Percentiles rank a stretch among this genome's conserved stretches.
These are phyloP conservation scores for Microcaecilia unicolor DNA, from an alignment of 2,797 vertebrate genomes.

Conservation along the genomic window DNA sequence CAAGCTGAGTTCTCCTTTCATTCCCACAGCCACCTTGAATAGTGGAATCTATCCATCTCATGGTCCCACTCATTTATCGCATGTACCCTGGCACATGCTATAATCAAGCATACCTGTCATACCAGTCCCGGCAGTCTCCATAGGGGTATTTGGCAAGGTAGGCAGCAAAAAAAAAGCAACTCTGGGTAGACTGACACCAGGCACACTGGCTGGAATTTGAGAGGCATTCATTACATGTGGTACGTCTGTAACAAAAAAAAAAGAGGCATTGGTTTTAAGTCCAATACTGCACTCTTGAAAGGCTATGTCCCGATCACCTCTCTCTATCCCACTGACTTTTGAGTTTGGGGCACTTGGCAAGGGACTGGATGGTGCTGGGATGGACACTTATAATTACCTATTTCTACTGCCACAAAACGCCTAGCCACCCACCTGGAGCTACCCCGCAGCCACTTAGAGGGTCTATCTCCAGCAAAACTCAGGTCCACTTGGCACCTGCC, in stretches of 20 bases:
- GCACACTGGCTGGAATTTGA: constrained; percentile 92
- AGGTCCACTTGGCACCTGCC: too few species aligned
- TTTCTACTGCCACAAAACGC: too few species aligned
- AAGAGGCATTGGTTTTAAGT: background rate
- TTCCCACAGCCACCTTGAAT: rapidly evolving
- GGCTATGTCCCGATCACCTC: rapidly evolving
- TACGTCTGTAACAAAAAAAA: constrained; percentile 54
- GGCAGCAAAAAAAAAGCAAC: constrained; percentile 85
- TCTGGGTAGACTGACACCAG: constrained; percentile 85
- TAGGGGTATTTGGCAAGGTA: constrained; percentile 87
- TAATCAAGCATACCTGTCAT: constrained; percentile 69
- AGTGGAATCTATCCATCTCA: too few species aligned
- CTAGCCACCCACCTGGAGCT: too few species aligned
- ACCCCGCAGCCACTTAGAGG: too few species aligned
- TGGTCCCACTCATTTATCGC: background rate
- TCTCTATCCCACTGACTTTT: constrained; percentile 80
- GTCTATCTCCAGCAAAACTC: too few species aligned
- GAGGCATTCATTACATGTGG: constrained; percentile 74
- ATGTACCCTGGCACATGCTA: background rate
- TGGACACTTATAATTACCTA: too few species aligned
- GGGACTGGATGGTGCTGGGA: constrained; percentile 69
- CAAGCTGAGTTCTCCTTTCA: too few species aligned
- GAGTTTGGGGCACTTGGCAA: constrained; percentile 67
- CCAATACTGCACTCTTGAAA: background rate
- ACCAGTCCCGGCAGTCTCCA: constrained; percentile 87